These are phyloP conservation scores for Paedocypris micromegethes DNA, from an alignment of 2,797 vertebrate species.

Conservation along the genomic window DNA sequence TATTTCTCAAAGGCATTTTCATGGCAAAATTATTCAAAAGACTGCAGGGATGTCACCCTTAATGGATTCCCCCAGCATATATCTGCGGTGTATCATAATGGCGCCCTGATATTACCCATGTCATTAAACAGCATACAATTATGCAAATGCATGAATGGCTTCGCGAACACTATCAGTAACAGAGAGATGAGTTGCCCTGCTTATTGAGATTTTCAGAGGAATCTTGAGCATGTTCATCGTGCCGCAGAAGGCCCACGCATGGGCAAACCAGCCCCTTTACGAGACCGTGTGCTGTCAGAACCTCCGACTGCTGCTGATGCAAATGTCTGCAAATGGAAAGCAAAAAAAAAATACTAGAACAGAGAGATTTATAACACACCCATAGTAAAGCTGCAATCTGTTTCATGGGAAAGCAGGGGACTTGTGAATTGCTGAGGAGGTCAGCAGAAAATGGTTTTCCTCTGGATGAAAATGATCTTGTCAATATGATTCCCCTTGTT, in stretches of 20 bases:
- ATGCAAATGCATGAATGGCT: conserved; percentile 37
- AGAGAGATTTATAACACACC: conserved; percentile 19
- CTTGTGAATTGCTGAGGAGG: not conserved
- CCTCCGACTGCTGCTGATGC: conserved; percentile 3
- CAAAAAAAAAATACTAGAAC: conserved; percentile 5
- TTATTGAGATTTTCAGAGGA: conserved; percentile 20
- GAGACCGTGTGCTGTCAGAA: conserved; percentile 12
- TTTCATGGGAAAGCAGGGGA: not conserved
- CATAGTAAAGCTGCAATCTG: conserved; percentile 15
- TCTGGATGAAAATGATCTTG: not conserved
- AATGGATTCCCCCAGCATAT: conserved; percentile 40
- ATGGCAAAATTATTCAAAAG: conserved; percentile 21
- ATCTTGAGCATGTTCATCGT: conserved; percentile 10
- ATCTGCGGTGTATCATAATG: conserved; percentile 40
- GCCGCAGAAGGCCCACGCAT: conserved; percentile 2
- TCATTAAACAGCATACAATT: conserved; percentile 35
- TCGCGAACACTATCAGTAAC: conserved; percentile 6
- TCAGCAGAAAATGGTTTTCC: not conserved
- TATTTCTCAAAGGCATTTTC: conserved; percentile 27
- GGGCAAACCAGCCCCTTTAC: conserved; percentile 25
- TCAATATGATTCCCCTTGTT: conserved; percentile 25
- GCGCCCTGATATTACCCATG: conserved; percentile 28
- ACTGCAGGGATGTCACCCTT: conserved; percentile 16
- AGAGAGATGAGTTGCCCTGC: conserved; percentile 8
- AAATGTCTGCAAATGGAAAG: conserved; percentile 6